Evolutionary conservation across 2,888 invertebrate genomes (phyloP), one percentile per base, ranked within the genome.

Genomic region (Ophion slaviceki): DNA sequence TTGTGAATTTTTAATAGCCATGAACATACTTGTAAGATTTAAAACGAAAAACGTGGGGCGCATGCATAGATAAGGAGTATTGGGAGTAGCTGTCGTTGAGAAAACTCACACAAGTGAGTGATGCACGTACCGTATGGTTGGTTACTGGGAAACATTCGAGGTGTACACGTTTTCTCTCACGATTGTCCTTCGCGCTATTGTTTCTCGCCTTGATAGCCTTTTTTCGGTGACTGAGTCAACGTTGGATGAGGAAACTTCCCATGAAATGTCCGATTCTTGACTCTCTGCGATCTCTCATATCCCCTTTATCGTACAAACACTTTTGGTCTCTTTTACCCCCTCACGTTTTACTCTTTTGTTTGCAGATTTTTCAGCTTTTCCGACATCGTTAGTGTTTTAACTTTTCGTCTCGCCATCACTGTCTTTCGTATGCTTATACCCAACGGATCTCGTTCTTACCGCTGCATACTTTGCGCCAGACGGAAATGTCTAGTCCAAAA

Each of bases 101-200:
- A 24, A 24, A 24, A 24, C 24, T 24, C 24, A 24, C 24, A 24
- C 24, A 24, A 24, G 24, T 24, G 24, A 24, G 24, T 24, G 8
- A 71, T 6, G 45, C 28, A 45, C 20, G 36, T 53, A 68, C 59
- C 32, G 74, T 62, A 78, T 47, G 61, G 70, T 3, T 24, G 76
- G 17, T 53, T 40, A 57, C 80, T 66, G 71, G 77, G 40, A 64
- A 53, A 76, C 85, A 36, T 68, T 82, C n/a, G 71, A 76, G 80
- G 76, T 75, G 72, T 82, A 67, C 59, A 53, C 53, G 67, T 59
- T 77, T 76, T 80, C 80, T 80, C 85, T 57, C 85, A 76, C 82
- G 79, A 80, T 57, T 53, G 78, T 77, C 78, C 66, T 68, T 24
- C 76, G 6, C 36, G 62, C 61, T 57, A 53, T 64, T 68, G n/a